Conservation (phyloP, 2,797 vertebrate genomes). For the Esox masquinongy region DNA sequence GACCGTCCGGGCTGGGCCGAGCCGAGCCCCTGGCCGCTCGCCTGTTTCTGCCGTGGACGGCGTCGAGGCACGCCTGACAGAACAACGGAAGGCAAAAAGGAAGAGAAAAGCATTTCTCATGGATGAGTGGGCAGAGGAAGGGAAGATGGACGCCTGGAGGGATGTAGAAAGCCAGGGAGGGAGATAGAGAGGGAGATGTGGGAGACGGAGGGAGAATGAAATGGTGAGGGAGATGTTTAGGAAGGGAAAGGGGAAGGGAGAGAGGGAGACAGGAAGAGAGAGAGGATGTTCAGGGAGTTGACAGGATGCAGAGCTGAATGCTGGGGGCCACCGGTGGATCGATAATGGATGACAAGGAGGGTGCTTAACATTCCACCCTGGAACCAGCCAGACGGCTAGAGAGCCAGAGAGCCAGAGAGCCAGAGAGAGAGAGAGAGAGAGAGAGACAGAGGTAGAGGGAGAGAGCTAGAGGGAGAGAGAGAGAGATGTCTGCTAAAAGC, state of each 20-base stretch:
- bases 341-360: slow-evolving; percentile 60
- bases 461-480: neutral
- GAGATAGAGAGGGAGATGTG: slow-evolving; percentile 16
- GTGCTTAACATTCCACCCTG: slow-evolving; percentile 49
- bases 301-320: slow-evolving; percentile 46
- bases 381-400: neutral
- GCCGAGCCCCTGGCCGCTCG: neutral
- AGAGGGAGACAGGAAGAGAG: slow-evolving; percentile 27
- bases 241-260: neutral
- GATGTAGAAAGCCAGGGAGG: slow-evolving; percentile 24
- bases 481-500: slow-evolving; percentile 40
- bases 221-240: neutral
- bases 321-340: slow-evolving; percentile 43
- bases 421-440: no score
- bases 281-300: slow-evolving; percentile 30
- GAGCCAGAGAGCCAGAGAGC: neutral
- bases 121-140: slow-evolving; percentile 17
- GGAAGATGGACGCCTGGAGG: neutral
- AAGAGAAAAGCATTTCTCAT: neutral
- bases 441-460: no score
- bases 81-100: neutral
- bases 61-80: neutral
- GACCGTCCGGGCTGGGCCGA: slow-evolving; percentile 45
- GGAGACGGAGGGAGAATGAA: slow-evolving; percentile 31
- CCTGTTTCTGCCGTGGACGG: slow-evolving; percentile 22